These are phyloP conservation scores for Nipponacmea schrenckii DNA, from an alignment of 2,888 invertebrate genomes.

Conservation along the genomic window DNA sequence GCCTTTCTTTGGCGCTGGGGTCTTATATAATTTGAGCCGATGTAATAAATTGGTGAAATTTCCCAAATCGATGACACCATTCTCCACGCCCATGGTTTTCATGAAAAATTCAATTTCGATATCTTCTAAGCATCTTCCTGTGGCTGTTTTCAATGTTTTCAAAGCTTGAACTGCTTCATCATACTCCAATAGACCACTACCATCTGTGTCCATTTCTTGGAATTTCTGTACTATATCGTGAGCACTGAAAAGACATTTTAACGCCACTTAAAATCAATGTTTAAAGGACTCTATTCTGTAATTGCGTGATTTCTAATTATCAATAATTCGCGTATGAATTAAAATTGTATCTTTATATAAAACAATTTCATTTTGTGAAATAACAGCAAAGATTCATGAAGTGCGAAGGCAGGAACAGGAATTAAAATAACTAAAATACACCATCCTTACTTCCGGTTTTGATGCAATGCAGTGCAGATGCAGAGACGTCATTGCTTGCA, in stretches of 20 bases:
- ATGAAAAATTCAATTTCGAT: constrained; percentile 65
- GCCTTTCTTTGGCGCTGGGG: constrained; percentile 24
- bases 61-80: constrained; percentile 61
- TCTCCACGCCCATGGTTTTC: constrained; percentile 57
- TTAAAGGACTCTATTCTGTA: no score
- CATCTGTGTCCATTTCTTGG: constrained; percentile 59
- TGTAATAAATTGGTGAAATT: constrained; percentile 60
- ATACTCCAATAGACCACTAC: constrained; percentile 60
- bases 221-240: constrained; percentile 61
- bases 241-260: constrained; percentile 45
- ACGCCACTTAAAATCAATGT: neutral
- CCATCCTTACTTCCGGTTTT: no score
- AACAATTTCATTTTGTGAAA: no score
- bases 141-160: constrained; percentile 51
- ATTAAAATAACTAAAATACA: no score
- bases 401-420: no score
- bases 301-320: no score
- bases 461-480: no score
- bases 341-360: no score
- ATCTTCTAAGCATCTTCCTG: constrained; percentile 53
- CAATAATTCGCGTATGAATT: no score
- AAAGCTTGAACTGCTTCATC: constrained; percentile 60
- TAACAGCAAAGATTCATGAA: no score
- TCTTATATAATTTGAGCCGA: constrained; percentile 61
- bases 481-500: neutral